Base-by-base conservation (phyloP, 1,140 invertebrate genomes). In the Paralvinella palmiformis region DNA sequence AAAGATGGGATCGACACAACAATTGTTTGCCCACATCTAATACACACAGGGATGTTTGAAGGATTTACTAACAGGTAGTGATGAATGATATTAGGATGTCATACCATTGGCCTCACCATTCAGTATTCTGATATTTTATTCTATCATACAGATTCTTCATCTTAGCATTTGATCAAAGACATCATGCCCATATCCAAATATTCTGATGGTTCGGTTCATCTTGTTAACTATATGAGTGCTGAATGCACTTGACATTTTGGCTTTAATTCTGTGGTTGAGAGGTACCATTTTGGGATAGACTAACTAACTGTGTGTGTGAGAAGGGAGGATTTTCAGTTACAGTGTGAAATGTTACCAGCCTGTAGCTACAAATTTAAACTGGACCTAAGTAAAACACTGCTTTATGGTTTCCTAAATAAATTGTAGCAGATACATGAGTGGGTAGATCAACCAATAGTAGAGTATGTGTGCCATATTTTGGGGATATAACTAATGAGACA, bases 31-130 rank as follows among this genome's bases (percentile, higher is more conserved):
- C 94, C 95, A 0, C 96, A 89, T 81, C 96, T 92, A 76, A 95
- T 96, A 63, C 87, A 91, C 72, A 98, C 94, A 6, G 93, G 93
- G 66, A 96, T 98, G 93, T 97, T 98, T 73, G 88, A 90, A 27
- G 89, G 93, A 65, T 90, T 92, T 29, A 83, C 88, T 72, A 87
- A 90, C 66, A 89, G 88, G 90, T 92, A 80, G 83, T 15, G 13
- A 44, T 15, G n/a, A 53, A n/a, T 0, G 0, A 27, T 27, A 53
- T 15, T 15, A 53, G 24, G 13, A 1, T 27, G 24, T 27, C 24
- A 53, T 17, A n/a, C 10, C 13, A 17, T 10, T 53, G 22, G 0
- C 10, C 17, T 44, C n/a, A 15, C 13, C 24, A n/a, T 53, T 15
- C 17, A 53, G 22, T n/a, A 53, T 27, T 17, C 10, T 53, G 13